Evolutionary conservation across 2,888 invertebrate species (phyloP).

Genomic region (Mantis religiosa): DNA sequence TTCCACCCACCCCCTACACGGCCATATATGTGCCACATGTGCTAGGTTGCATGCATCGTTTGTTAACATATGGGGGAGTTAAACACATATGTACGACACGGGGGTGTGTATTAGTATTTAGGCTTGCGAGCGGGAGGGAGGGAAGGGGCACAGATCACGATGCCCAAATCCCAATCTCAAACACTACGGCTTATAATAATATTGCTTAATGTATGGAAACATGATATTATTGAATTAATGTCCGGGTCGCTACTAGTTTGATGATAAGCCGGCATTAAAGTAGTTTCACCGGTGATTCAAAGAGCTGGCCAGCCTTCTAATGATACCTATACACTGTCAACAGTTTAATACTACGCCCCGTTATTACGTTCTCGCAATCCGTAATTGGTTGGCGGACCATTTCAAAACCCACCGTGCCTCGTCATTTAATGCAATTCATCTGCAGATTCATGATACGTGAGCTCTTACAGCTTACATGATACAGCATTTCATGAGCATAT

Average conservation of each 20-base stretch:
- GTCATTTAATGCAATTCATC: background rate
- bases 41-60: background rate
- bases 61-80: constrained; percentile 12
- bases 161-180: constrained; percentile 10
- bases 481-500: background rate
- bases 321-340: constrained; percentile 11
- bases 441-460: background rate
- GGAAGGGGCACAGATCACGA: background rate
- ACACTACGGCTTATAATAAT: constrained; percentile 10
- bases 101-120: constrained; percentile 13
- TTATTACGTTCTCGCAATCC: background rate
- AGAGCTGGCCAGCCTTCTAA: background rate
- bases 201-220: constrained; percentile 7
- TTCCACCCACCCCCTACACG: background rate
- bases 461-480: background rate
- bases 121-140: background rate
- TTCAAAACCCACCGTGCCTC: background rate
- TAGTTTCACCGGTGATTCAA: constrained; percentile 4
- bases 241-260: background rate
- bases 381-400: background rate
- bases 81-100: constrained; percentile 11
- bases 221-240: constrained; percentile 14
- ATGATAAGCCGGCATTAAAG: constrained; percentile 14
- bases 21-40: background rate
- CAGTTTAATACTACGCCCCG: background rate